phyloP scores from a whole-genome alignment of 1,140 invertebrate genomes.

The Camponotus pennsylvanicus region DNA sequence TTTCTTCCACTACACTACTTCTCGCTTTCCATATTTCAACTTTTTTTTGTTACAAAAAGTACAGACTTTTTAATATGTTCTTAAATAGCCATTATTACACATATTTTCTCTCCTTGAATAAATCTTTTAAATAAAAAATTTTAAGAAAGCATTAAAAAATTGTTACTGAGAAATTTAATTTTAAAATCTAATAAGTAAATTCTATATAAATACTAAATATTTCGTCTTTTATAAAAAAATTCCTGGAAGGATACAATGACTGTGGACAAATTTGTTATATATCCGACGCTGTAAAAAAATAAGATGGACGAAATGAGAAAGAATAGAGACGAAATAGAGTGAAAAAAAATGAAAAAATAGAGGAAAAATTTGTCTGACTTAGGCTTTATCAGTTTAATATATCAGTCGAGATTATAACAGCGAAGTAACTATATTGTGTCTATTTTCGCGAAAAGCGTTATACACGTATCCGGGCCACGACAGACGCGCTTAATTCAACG shows the following conservation, averaged over 20 bases:
- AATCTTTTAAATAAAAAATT: not conserved
- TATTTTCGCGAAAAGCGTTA: not conserved
- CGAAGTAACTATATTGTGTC: conserved; percentile 5
- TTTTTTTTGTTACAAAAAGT: not conserved
- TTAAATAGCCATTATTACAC: no score
- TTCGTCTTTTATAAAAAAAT: not conserved
- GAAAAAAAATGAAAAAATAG: not conserved
- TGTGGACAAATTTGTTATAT: not conserved
- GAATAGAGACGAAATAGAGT: no score
- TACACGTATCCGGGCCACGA: not conserved
- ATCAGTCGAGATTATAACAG: not conserved
- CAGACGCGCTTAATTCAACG: conserved; percentile 14
- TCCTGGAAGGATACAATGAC: not conserved
- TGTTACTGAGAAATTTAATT: not conserved
- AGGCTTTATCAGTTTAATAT: not conserved
- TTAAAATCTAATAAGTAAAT: conserved; percentile 10
- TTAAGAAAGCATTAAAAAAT: not conserved
- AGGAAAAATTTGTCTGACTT: not conserved
- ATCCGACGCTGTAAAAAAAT: not conserved
- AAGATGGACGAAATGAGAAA: not conserved
- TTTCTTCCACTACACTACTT: not conserved
- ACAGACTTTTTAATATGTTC: not conserved
- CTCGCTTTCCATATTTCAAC: not conserved
- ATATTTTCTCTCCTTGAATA: no score
- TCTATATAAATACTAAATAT: not conserved